Base-by-base conservation (phyloP, 2,888 invertebrate species). In the Lasioglossum marginatum region DNA sequence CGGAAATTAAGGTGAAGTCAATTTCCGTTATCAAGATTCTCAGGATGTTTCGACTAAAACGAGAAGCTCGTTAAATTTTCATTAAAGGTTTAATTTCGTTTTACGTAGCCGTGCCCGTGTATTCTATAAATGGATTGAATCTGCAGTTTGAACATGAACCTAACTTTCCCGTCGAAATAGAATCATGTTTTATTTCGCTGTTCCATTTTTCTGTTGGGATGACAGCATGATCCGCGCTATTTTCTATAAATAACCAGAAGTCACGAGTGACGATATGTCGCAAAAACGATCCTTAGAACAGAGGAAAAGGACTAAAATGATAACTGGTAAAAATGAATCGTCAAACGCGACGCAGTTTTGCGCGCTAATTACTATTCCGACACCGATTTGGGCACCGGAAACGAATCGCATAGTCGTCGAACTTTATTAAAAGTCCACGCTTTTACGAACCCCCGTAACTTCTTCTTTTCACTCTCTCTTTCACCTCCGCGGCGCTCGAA, bases 391-490 rank as follows among this genome's bases (percentile, higher is more conserved):
- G 37, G 14, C 43, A 40, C 40, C 66, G 72, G 70, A 82, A 77
- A 73, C 83, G 78, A 66, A 70, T 68, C 76, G 66, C 73, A 78
- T 74, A 60, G 66, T 60, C 83, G 75, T n/a, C 83, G 79, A 84
- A 85, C 87, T 88, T 90, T 90, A 90, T 90, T 90, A 88, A 88
- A 88, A 83, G 88, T 88, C 81, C 73, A 81, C 82, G 83, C 80
- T 87, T 88, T 89, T 79, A 82, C 88, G 84, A 85, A 27, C 68
- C 63, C 71, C 31, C 83, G 79, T 75, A 68, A 52, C 70, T 76
- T 74, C 79, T 76, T 82, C 40, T 37, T 68, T 23, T 37, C 19
- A 23, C 68, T 37, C 68, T 37, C 37, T 19, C 23, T 10, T 37
- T n/a, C 37, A 5, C 66, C 23, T 2, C 23, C 23, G 31, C 10